Evolutionary conservation across 2,113 vertebrate species (phyloP), one percentile per base, ranked within the genome.

Genomic region (Pituophis catenifer): DNA sequence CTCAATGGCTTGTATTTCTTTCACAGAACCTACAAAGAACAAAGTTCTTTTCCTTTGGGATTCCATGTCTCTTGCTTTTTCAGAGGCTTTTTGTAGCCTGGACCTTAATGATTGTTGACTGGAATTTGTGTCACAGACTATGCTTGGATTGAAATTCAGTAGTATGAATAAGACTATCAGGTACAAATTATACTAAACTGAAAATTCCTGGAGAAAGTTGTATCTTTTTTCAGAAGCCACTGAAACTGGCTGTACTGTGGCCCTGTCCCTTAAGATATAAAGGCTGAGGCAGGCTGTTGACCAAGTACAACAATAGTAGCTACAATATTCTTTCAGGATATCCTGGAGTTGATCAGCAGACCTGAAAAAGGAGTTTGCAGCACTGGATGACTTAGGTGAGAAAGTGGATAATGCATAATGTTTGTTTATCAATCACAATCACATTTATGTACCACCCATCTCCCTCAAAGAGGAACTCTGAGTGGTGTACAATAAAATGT

Each of bases 361-460:
- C 88, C 93, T 90, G 94, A 95, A 91, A 15, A 89, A 91, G 95
- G 94, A 91, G 99, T 99, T 96, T 99, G 99, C 96, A 99, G 99
- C 99, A 99, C 98, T 7, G 98, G 99, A 96, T 99, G 99, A 97
- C 96, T 98, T 94, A 0, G 99, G 99, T 0, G 98, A 99, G 0
- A 99, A 99, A 0, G 99, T 99, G 0, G 99, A 99, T 1, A 99
- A 99, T 5, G 99, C 99, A 0, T 99, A 99, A 97, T 99, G 99
- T 96, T 59, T 99, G 99, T 96, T 59, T 59, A 59, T 59, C 58
- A 59, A 1, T 59, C 58, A 24, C 58, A 59, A 3, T 59, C 58
- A 59, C 23, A 59, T 59, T 59, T 59, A 24, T 59, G 23, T 24
- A 59, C 8, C 23, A 24, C 23, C 58, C 23, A 24, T 12, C 10